phyloP scores from a whole-genome alignment of 2,113 vertebrate species.

The Dromiciops gliroides region DNA sequence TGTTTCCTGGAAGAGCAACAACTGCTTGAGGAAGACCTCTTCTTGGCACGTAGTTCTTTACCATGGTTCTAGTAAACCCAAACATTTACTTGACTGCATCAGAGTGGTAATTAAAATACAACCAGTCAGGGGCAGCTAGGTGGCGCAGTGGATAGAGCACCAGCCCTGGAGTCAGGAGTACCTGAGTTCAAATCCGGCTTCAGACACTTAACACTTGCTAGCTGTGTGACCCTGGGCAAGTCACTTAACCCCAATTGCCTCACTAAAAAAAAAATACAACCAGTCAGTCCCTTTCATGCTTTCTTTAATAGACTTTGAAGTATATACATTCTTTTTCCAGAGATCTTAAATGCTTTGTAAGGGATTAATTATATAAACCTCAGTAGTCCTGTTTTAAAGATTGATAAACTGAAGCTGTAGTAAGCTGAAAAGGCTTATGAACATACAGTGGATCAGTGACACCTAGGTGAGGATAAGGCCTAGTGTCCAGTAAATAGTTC shows the following conservation, averaged over 20 bases:
- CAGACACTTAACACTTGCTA: too few relatives aligned
- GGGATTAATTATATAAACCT: background rate
- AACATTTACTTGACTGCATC: background rate
- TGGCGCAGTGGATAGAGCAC: too few relatives aligned
- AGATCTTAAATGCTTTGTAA: background rate
- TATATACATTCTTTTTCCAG: background rate
- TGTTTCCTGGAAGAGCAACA: background rate
- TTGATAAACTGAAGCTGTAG: background rate
- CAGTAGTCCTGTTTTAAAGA: background rate
- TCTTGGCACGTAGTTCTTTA: background rate
- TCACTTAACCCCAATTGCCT: too few relatives aligned
- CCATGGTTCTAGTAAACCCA: background rate
- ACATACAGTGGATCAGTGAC: background rate
- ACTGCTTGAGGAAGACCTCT: background rate
- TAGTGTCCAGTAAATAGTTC: background rate
- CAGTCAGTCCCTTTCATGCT: background rate
- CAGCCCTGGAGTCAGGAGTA: too few relatives aligned
- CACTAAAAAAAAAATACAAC: background rate
- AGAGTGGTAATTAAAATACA: background rate
- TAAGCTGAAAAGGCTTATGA: background rate
- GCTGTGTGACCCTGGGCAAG: too few relatives aligned
- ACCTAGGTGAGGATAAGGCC: background rate
- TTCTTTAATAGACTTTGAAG: background rate
- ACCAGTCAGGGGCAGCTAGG: too few relatives aligned
- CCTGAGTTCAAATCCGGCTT: too few relatives aligned